Evolutionary conservation across 2,797 vertebrate species (phyloP), one percentile per base, ranked within the genome.

Genomic region (Numenius phaeopus): DNA sequence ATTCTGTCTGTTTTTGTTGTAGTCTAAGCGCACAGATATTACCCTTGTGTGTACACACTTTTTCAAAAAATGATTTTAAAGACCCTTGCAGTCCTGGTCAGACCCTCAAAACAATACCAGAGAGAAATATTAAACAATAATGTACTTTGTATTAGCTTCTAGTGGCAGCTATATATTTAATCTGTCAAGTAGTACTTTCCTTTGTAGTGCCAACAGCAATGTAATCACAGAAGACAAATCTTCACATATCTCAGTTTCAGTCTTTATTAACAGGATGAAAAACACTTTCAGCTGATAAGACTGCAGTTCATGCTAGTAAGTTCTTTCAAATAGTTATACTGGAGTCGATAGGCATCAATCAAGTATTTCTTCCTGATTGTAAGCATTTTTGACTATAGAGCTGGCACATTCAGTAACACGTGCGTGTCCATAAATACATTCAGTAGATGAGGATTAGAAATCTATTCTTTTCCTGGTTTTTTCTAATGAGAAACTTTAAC

Each of bases 71-170:
- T 15, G 0, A 44, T 55, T 87, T 75, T 91, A 39, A 91, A 91
- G 52, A 42, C 30, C 5, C 14, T 65, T 83, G 19, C 14, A 77
- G 17, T 49, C 10, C 17, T 65, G 22, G 14, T 49, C 2, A 7
- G 29, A 66, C 4, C 26, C 40, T 64, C n/a, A 44, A 69, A 89
- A 72, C 52, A 52, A 47, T 64, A 52, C 23, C 29, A 46, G 34
- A 67, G 30, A 89, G 47, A 82, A 95, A 79, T 57, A 91, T 70
- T 78, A 81, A 86, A 92, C 73, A 79, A 79, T 52, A 64, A 42
- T 64, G 50, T 55, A 57, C 30, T 61, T 75, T 49, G 14, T 55
- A 44, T 87, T 49, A 64, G 40, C 17, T 82, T 57, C 54, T 75
- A n/a, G 52, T 87, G 32, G 19, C n/a, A 94, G 20, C 16, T 69